Evolutionary conservation across 1,140 invertebrate species (phyloP).

Genomic region (Scaptomyza montana): DNA sequence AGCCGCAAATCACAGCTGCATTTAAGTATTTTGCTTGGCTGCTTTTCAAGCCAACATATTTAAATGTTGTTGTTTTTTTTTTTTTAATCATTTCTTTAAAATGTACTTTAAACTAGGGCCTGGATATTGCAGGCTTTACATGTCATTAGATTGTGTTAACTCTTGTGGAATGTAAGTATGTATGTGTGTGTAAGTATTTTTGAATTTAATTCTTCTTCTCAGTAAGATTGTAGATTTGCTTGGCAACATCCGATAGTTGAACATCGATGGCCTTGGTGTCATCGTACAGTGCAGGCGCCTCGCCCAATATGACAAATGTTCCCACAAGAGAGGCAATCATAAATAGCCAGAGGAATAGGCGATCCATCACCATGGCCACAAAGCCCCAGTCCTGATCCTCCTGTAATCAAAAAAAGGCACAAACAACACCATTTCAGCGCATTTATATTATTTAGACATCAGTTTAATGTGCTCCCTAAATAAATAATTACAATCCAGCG

Average conservation of each 20-base stretch:
- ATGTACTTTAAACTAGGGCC: conserved; percentile 62
- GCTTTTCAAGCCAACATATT: conserved; percentile 52
- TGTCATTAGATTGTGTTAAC: conserved; percentile 43
- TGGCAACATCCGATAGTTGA: conserved; percentile 92
- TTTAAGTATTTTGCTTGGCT: conserved; percentile 66
- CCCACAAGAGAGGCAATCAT: conserved; percentile 95
- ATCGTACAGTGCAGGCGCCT: conserved; percentile 95
- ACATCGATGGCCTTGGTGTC: conserved; percentile 92
- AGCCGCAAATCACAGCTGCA: conserved; percentile 39
- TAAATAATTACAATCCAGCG: background rate
- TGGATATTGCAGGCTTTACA: conserved; percentile 8
- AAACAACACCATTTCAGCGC: background rate
- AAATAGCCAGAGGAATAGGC: conserved; percentile 98
- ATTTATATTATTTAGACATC: background rate
- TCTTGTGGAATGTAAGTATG: conserved; percentile 13
- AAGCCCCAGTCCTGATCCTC: conserved; percentile 99
- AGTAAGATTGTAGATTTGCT: conserved; percentile 85
- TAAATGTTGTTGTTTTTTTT: conserved; percentile 34
- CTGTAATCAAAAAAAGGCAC: conserved; percentile 84
- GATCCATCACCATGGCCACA: conserved; percentile 99
- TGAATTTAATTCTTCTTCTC: conserved; percentile 83
- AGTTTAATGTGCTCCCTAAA: background rate
- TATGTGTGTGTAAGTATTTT: conserved; percentile 3
- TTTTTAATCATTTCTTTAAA: conserved; percentile 50
- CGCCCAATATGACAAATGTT: conserved; percentile 93